Evolutionary conservation across 2,113 vertebrate genomes (phyloP), one percentile per base, ranked within the genome.

Genomic region (Carlito syrichta): DNA sequence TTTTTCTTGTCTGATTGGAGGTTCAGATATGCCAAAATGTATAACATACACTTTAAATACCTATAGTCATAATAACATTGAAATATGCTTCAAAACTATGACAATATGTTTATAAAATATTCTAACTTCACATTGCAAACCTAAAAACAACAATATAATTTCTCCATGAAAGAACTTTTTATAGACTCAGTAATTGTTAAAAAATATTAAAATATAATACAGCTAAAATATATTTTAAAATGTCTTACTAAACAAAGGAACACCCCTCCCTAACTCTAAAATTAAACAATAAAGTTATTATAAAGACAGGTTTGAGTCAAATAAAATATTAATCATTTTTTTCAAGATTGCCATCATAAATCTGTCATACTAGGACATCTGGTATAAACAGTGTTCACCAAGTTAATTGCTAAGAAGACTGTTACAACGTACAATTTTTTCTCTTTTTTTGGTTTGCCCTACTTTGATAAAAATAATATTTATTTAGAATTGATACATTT

Each of bases 241-340:
- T 84, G 48, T 60, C 8, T 71, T 92, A 9, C 23, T 93, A 79
- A 81, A 5, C 3, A 92, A 78, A 1, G 6, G 0, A 81, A 45
- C 25, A 30, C 12, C 12, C 5, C 48, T 3, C 20, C 10, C 23
- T 5, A 8, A 14, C 9, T 2, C 12, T 58, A 12, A 0, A 82
- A 32, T 71, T 60, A 76, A 87, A 22, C 3, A 82, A 62, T 3
- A 81, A 69, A 50, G 5, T 17, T 83, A 32, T 43, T 81, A 35
- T 54, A 5, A 78, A 30, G 35, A 0, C 3, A 73, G 0, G 85
- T 77, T 79, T 79, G 73, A 48, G 2, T 0, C 6, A 56, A 84
- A 76, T 8, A 1, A 94, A n/a, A 2, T 25, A 50, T 17, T 63
- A 62, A 35, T 16, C 0, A 1, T 48, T 90, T 66, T 89, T 73